Percentiles rank a stretch among this genome's conserved stretches.
Evolutionary conservation across 2,797 vertebrate genomes (phyloP).

Genomic region (Microhierax caerulescens): DNA sequence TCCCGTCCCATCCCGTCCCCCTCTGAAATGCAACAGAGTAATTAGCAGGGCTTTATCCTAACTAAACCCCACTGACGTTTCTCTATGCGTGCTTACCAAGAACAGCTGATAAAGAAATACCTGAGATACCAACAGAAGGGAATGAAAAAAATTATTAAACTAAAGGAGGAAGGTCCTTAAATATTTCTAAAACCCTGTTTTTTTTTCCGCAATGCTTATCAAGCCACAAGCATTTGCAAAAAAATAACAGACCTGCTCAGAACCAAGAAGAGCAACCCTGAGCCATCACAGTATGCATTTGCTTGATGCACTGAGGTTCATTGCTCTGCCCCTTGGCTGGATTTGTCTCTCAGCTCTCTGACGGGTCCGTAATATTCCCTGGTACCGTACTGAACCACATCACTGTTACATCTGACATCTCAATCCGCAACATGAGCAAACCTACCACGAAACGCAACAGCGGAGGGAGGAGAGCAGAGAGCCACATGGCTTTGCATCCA

Average conservation of each 20-base stretch:
- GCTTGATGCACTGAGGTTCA: background rate
- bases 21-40: background rate
- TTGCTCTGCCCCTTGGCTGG: background rate
- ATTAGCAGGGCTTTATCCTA: background rate
- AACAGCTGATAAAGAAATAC: background rate
- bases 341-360: background rate
- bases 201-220: background rate
- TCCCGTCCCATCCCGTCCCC: fast-evolving
- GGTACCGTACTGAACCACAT: background rate
- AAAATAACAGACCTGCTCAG: background rate
- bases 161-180: background rate
- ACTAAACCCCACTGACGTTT: background rate
- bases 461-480: background rate
- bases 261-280: background rate
- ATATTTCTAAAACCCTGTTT: background rate
- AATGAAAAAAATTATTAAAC: background rate
- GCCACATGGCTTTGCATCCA: background rate
- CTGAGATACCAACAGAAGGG: background rate
- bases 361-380: too few species aligned
- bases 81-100: background rate
- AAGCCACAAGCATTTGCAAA: background rate
- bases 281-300: fast-evolving
- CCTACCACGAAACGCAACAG: fast-evolving
- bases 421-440: background rate
- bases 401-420: background rate